A percentile compares a stretch with the other conserved stretches of the same genome.
Conservation (phyloP, 2,888 invertebrate species). For the Desoria tigrina region DNA sequence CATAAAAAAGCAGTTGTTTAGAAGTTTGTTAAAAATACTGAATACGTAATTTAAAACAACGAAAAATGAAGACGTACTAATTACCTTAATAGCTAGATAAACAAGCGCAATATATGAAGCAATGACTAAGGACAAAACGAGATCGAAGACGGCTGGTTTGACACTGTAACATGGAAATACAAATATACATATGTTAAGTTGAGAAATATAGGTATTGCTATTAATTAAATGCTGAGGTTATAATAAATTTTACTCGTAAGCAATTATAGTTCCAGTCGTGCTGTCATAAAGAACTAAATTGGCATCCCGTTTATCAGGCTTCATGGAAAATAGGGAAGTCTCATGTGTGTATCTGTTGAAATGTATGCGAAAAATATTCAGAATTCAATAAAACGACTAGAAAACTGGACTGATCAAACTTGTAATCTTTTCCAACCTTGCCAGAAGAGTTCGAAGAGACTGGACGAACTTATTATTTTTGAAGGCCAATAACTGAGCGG, state of each 20-base stretch:
- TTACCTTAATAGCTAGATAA: slow-evolving; percentile 73
- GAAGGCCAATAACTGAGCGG: slow-evolving; percentile 70
- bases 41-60: not conserved
- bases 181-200: no score
- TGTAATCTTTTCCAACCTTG: slow-evolving; percentile 56
- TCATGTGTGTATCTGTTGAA: slow-evolving; percentile 46
- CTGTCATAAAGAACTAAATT: slow-evolving; percentile 89
- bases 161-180: slow-evolving; percentile 65
- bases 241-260: slow-evolving; percentile 72
- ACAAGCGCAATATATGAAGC: slow-evolving; percentile 78
- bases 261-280: slow-evolving; percentile 74
- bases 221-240: not conserved
- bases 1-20: slow-evolving; percentile 1
- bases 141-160: slow-evolving; percentile 96
- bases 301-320: slow-evolving; percentile 83
- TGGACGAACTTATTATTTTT: slow-evolving; percentile 69
- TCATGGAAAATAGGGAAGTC: slow-evolving; percentile 61
- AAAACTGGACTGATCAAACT: not conserved
- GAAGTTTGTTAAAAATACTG: not conserved
- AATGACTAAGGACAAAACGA: slow-evolving; percentile 85
- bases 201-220: slow-evolving; percentile 59
- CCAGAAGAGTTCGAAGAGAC: slow-evolving; percentile 71
- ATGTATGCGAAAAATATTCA: not conserved
- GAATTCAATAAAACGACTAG: slow-evolving; percentile 22
- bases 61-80: not conserved